Percentiles rank a stretch among this genome's conserved stretches.
These are phyloP conservation scores for Drosophila eugracilis DNA, from an alignment of 1,140 invertebrate species.

Conservation along the genomic window DNA sequence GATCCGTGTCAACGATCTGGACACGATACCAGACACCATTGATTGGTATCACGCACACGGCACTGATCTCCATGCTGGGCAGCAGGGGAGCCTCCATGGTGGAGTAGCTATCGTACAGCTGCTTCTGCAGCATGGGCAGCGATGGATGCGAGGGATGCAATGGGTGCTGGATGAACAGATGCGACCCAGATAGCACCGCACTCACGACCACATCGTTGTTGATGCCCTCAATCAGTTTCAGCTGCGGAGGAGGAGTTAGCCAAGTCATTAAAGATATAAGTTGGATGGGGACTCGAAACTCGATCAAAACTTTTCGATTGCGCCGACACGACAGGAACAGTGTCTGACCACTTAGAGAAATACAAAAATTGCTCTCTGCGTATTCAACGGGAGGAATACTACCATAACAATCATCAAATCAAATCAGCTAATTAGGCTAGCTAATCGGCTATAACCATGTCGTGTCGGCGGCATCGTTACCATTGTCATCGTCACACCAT, in stretches of 20 bases:
- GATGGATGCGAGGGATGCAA: conserved; percentile 95
- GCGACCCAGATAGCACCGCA: conserved; percentile 92
- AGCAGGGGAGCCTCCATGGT: conserved; percentile 88
- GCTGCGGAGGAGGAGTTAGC: conserved; percentile 85
- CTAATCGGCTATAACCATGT: conserved; percentile 7
- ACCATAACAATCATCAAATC: conserved; percentile 9
- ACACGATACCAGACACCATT: conserved; percentile 95
- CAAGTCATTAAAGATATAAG: conserved; percentile 13
- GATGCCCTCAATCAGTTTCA: conserved; percentile 95
- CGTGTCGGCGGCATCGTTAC: conserved; percentile 15
- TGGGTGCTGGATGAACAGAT: conserved; percentile 96
- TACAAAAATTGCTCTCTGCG: conserved; percentile 12
- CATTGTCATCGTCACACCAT: conserved; percentile 19
- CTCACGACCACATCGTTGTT: conserved; percentile 96
- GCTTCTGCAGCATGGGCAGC: conserved; percentile 90
- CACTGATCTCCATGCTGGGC: conserved; percentile 90
- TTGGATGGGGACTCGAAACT: conserved; percentile 11
- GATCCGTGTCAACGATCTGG: conserved; percentile 90
- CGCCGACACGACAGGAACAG: conserved; percentile 35
- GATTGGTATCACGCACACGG: conserved; percentile 94
- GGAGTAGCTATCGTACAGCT: conserved; percentile 89
- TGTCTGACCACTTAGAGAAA: conserved; percentile 19
- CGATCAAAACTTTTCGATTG: background rate
- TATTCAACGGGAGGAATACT: conserved; percentile 24
- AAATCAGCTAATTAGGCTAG: conserved; percentile 1